These are phyloP conservation scores for Meteorus cinctellus DNA, from an alignment of 2,888 invertebrate species.

Conservation along the genomic window DNA sequence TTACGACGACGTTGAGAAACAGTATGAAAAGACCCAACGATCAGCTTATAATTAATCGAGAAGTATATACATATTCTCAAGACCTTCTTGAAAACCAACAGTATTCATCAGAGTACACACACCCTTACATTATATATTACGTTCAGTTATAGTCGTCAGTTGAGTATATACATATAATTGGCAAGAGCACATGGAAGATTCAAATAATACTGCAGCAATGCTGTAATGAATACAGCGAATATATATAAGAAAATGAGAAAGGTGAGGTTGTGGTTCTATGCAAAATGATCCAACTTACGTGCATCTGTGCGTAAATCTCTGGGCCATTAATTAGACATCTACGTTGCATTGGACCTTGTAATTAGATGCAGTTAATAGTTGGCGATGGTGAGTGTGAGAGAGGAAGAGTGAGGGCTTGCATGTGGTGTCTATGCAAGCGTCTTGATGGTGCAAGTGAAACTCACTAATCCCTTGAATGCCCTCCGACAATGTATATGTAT, in stretches of 20 bases:
- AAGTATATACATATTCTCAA: background rate
- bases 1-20: conserved; percentile 38
- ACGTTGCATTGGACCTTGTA: conserved; percentile 69
- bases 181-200: too few relatives aligned
- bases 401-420: conserved; percentile 25
- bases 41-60: conserved; percentile 43
- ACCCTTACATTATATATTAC: background rate
- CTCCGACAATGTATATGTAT: conserved; percentile 55
- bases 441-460: conserved; percentile 65
- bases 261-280: conserved; percentile 58
- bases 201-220: too few relatives aligned
- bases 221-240: background rate
- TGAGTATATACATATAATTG: too few relatives aligned
- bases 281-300: conserved; percentile 67
- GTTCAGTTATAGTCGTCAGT: too few relatives aligned
- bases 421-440: conserved; percentile 50
- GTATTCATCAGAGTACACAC: conserved; percentile 10
- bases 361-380: conserved; percentile 73
- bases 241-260: conserved; percentile 10
- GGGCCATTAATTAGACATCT: conserved; percentile 71
- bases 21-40: conserved; percentile 33
- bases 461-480: conserved; percentile 62
- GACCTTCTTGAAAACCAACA: conserved; percentile 23
- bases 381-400: conserved; percentile 49
- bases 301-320: conserved; percentile 70